phyloP scores from a whole-genome alignment of 2,888 invertebrate species.

The Drosophila tripunctata region DNA sequence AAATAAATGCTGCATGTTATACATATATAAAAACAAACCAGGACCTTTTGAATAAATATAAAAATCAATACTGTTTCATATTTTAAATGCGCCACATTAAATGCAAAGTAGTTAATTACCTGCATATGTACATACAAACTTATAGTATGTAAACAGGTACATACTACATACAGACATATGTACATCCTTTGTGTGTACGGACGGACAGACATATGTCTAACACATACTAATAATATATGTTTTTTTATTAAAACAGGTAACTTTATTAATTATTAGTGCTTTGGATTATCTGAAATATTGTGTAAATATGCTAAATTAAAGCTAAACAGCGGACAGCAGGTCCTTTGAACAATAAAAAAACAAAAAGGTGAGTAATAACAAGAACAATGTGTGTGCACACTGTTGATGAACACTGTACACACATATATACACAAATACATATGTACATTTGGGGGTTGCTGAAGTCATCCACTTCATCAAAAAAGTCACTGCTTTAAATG shows the following conservation, averaged over 20 bases:
- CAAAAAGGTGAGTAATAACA: constrained; percentile 10
- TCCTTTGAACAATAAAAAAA: background rate
- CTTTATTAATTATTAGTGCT: background rate
- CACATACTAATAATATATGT: background rate
- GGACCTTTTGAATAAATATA: constrained; percentile 16
- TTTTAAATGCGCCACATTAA: constrained; percentile 26
- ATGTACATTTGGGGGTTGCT: constrained; percentile 15
- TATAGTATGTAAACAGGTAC: background rate
- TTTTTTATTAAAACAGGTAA: background rate
- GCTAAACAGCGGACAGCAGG: background rate
- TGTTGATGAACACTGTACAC: background rate
- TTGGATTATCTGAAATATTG: background rate
- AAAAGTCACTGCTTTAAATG: constrained; percentile 2
- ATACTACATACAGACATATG: constrained; percentile 1
- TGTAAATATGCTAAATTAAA: constrained; percentile 7
- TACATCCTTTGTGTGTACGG: background rate
- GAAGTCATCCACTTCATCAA: constrained; percentile 22
- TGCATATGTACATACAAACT: constrained; percentile 2
- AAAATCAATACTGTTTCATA: constrained; percentile 55
- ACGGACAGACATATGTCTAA: background rate
- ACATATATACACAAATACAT: constrained; percentile 1
- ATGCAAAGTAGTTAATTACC: background rate
- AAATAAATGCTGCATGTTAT: background rate
- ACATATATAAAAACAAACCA: constrained; percentile 21
- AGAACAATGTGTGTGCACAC: background rate